Percentiles rank a stretch among this genome's conserved stretches.
These are phyloP conservation scores for Rotaria sp. DNA, from an alignment of 2,888 invertebrate species.

Conservation along the genomic window DNA sequence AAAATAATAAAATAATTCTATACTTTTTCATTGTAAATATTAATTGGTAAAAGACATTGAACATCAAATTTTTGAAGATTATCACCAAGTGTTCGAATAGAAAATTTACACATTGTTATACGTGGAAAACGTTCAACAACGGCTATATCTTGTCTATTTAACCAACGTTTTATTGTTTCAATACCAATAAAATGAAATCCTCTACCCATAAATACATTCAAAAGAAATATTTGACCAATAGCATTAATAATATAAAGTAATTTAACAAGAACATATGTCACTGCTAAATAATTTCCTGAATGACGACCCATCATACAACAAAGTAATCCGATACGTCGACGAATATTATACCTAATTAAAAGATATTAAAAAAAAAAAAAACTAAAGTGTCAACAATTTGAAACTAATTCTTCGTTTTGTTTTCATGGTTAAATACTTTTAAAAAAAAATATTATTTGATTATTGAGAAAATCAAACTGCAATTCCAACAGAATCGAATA, in stretches of 20 bases:
- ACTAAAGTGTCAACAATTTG: too few species aligned
- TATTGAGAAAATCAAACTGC: too few species aligned
- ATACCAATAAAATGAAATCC: slow-evolving; percentile 33
- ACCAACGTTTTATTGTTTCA: slow-evolving; percentile 30
- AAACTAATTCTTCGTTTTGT: too few species aligned
- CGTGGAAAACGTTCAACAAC: slow-evolving; percentile 35
- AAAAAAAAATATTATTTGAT: too few species aligned
- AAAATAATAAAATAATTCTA: neutral
- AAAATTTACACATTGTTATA: slow-evolving; percentile 39
- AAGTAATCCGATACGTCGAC: neutral
- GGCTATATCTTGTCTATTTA: neutral
- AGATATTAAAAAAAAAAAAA: too few species aligned
- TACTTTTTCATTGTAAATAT: slow-evolving; percentile 40
- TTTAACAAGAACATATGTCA: slow-evolving; percentile 33
- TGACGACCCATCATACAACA: neutral
- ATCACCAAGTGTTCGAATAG: slow-evolving; percentile 35
- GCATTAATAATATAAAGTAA: slow-evolving; percentile 36
- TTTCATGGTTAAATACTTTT: too few species aligned
- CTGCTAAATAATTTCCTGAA: slow-evolving; percentile 33
- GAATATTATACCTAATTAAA: neutral
- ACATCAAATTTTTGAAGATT: slow-evolving; percentile 32
- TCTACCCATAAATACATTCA: slow-evolving; percentile 35
- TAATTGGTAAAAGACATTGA: slow-evolving; percentile 40
- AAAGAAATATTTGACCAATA: slow-evolving; percentile 37
- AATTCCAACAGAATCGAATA: too few species aligned